A percentile compares a stretch with the other conserved stretches of the same genome.
These are phyloP conservation scores for Scaeva pyrastri DNA, from an alignment of 2,888 invertebrate genomes.

Conservation along the genomic window DNA sequence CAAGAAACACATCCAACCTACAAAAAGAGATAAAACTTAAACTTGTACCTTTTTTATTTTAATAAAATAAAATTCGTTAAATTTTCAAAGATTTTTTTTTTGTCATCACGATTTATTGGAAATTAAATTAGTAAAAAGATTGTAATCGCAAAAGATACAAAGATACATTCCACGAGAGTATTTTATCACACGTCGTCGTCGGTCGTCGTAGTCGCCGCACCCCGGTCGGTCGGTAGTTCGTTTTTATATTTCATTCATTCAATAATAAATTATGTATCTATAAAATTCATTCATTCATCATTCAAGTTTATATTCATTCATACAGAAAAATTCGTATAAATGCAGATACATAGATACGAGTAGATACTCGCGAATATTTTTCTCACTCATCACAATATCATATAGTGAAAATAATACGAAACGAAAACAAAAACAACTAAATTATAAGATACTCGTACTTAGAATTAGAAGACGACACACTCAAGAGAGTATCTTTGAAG, in stretches of 20 bases:
- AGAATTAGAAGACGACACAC: not conserved
- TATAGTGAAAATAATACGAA: slow-evolving; percentile 43
- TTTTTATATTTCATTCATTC: not conserved
- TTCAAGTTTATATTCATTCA: slow-evolving; percentile 65
- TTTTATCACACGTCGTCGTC: not conserved
- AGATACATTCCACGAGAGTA: slow-evolving; percentile 55
- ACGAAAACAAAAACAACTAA: not conserved
- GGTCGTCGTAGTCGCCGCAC: slow-evolving; percentile 21
- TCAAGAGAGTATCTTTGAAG: slow-evolving; percentile 31
- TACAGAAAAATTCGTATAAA: slow-evolving; percentile 10
- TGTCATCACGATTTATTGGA: slow-evolving; percentile 13
- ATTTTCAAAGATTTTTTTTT: slow-evolving; percentile 10
- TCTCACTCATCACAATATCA: slow-evolving; percentile 10
- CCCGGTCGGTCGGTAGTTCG: slow-evolving; percentile 31
- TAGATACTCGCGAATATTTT: slow-evolving; percentile 29
- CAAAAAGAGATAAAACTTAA: slow-evolving; percentile 25
- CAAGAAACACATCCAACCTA: not conserved
- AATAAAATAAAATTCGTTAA: not conserved
- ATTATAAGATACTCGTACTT: slow-evolving; percentile 19
- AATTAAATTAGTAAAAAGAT: slow-evolving; percentile 15
- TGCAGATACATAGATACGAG: no score
- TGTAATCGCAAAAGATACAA: slow-evolving; percentile 31
- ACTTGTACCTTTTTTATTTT: slow-evolving; percentile 28
- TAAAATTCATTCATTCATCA: slow-evolving; percentile 51
- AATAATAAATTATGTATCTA: no score